These are phyloP conservation scores for Oostethus manadensis DNA, from an alignment of 2,113 vertebrate genomes.

Conservation along the genomic window DNA sequence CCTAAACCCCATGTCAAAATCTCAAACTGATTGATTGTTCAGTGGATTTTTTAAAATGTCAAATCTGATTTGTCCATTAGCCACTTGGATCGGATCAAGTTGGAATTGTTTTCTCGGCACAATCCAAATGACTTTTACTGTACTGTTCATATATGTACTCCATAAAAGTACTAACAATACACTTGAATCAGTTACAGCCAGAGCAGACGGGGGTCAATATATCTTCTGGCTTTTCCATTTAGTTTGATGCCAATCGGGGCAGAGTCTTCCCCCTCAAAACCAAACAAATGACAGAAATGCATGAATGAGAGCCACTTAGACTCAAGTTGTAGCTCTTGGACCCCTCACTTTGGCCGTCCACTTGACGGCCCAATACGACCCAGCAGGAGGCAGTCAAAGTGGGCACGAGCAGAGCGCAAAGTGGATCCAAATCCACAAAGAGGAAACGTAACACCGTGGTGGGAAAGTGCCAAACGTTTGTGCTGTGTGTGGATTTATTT, in stretches of 20 bases:
- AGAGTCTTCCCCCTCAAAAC: constrained; percentile 22
- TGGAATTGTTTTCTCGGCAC: too few species aligned
- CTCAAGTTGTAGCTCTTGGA: constrained; percentile 6
- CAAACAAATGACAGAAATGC: constrained; percentile 30
- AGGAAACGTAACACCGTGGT: constrained; percentile 24
- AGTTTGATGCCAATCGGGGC: constrained; percentile 28
- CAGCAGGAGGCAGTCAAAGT: constrained; percentile 42
- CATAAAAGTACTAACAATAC: too few species aligned
- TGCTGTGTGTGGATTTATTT: constrained; percentile 8
- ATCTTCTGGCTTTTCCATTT: constrained; percentile 10
- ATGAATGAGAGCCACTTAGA: constrained; percentile 56
- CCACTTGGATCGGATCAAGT: too few species aligned
- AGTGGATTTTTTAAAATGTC: too few species aligned
- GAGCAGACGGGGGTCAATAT: constrained; percentile 18
- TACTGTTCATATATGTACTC: too few species aligned
- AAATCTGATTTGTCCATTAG: too few species aligned
- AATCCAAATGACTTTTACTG: too few species aligned
- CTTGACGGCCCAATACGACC: constrained; percentile 8
- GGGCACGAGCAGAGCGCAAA: constrained; percentile 16
- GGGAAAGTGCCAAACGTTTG: constrained; percentile 26
- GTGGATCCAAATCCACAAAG: constrained; percentile 16
- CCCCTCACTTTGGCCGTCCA: constrained; percentile 22
- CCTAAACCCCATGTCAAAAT: too few species aligned
- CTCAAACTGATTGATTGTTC: too few species aligned
- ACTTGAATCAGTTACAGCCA: constrained; percentile 14